A percentile compares a stretch with the other conserved stretches of the same genome.
Conservation (phyloP, 2,888 invertebrate species). For the Tetanocera ferruginea region DNA sequence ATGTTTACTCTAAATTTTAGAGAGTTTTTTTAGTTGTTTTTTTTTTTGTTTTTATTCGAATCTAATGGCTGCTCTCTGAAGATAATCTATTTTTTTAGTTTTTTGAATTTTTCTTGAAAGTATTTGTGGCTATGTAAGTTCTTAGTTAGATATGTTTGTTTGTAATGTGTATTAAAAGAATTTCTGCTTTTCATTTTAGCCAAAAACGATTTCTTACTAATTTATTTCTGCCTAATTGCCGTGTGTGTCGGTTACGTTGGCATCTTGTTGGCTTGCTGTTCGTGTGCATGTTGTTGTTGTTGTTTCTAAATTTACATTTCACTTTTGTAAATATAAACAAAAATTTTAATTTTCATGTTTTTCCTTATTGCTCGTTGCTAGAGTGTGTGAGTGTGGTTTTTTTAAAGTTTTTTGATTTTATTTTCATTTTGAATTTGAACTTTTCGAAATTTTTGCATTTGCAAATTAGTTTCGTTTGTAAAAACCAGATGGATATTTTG, state of each 20-base stretch:
- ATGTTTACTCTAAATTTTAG: too few relatives aligned
- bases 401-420: neutral
- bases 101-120: neutral
- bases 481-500: neutral
- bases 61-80: too few relatives aligned
- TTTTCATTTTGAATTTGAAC: conserved; percentile 1
- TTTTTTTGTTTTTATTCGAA: too few relatives aligned
- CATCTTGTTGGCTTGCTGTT: neutral
- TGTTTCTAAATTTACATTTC: neutral
- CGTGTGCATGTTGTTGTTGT: neutral
- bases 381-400: too few relatives aligned
- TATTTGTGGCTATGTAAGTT: neutral
- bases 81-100: neutral
- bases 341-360: conserved; percentile 1
- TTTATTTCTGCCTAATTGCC: conserved; percentile 10
- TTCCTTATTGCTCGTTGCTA: neutral
- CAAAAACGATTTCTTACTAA: conserved; percentile 6
- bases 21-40: too few relatives aligned
- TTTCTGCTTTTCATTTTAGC: conserved; percentile 20
- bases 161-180: neutral
- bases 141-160: neutral
- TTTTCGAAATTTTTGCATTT: conserved; percentile 18
- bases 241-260: too few relatives aligned
- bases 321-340: conserved; percentile 4
- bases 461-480: neutral